Evolutionary conservation across 1,140 invertebrate species (phyloP).

Genomic region (Mercenaria mercenaria): DNA sequence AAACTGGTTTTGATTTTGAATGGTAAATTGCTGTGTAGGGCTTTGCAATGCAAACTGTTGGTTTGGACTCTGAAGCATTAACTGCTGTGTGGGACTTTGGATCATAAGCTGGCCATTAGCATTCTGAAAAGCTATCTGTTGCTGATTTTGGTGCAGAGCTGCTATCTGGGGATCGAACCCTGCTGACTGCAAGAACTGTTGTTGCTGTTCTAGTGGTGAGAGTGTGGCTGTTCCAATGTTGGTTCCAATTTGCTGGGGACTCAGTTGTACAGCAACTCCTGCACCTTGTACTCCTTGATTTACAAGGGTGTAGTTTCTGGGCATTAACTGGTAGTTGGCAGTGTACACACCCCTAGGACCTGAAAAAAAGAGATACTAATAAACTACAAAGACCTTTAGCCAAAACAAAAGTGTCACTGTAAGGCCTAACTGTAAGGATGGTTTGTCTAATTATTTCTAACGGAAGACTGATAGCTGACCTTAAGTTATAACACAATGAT

Average conservation of each 20-base stretch:
- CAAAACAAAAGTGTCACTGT: not conserved
- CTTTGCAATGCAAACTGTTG: constrained; percentile 63
- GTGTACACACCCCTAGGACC: constrained; percentile 39
- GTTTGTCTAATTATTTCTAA: no score
- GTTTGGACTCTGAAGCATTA: constrained; percentile 51
- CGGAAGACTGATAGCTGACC: no score
- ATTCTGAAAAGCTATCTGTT: constrained; percentile 64
- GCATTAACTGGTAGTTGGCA: constrained; percentile 51
- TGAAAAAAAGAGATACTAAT: not conserved
- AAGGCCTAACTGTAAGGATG: no score
- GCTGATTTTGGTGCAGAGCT: constrained; percentile 47
- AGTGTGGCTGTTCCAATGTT: constrained; percentile 35
- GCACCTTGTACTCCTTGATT: constrained; percentile 51
- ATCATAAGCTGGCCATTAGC: constrained; percentile 55
- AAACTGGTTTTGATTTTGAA: constrained; percentile 58
- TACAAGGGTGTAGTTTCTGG: constrained; percentile 46
- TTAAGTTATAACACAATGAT: no score
- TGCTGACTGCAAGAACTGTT: constrained; percentile 53
- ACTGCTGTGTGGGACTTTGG: constrained; percentile 52
- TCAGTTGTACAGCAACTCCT: constrained; percentile 50
- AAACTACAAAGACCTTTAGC: not conserved
- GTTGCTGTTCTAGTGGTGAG: constrained; percentile 57
- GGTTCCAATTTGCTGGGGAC: constrained; percentile 43
- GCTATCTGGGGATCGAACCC: constrained; percentile 53
- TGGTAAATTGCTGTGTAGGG: constrained; percentile 47